A percentile compares a stretch with the other conserved stretches of the same genome.
These are phyloP conservation scores for Pseudorhiza aurosa DNA, from an alignment of 30 jellyfish, hydroid and myxozoan genomes.

Conservation along the genomic window DNA sequence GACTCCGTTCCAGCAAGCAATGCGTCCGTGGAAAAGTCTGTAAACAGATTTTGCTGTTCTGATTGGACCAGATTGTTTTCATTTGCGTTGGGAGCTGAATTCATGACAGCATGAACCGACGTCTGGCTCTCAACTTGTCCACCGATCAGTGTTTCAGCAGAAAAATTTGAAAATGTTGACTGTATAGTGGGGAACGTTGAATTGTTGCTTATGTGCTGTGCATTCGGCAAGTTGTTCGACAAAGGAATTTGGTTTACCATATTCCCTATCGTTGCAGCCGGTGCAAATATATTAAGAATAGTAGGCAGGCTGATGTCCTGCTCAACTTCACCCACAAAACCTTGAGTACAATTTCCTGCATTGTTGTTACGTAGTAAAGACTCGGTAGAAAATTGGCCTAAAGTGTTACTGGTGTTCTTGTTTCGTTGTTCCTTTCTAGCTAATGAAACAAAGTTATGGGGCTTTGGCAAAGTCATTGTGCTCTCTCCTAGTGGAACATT, in stretches of 20 bases:
- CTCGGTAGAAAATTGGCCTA: conserved; percentile 63
- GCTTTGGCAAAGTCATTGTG: conserved; percentile 36
- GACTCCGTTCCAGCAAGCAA: conserved; percentile 78
- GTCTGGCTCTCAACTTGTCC: conserved; percentile 59
- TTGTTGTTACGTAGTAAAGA: conserved; percentile 40
- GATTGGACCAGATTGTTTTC: conserved; percentile 55
- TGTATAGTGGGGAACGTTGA: conserved; percentile 70
- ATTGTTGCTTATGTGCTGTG: conserved; percentile 5
- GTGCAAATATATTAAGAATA: conserved; percentile 90
- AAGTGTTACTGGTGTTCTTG: not conserved
- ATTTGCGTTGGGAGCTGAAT: conserved; percentile 1
- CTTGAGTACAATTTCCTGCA: conserved; percentile 13
- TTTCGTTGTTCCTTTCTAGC: conserved; percentile 36
- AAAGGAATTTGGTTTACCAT: conserved; percentile 54
- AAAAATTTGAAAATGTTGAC: conserved; percentile 80
- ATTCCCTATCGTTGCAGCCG: conserved; percentile 77
- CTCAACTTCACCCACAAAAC: conserved; percentile 10
- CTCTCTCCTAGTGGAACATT: not conserved
- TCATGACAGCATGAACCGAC: not conserved
- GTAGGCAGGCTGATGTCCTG: conserved; percentile 81
- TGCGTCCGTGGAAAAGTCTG: conserved; percentile 89
- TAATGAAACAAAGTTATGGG: conserved; percentile 61
- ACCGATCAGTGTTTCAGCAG: conserved; percentile 88
- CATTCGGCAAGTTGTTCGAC: conserved; percentile 11
- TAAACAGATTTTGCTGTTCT: conserved; percentile 73